phyloP scores from a whole-genome alignment of 2,797 vertebrate genomes.

The Microctenopoma stevenorrisi region DNA sequence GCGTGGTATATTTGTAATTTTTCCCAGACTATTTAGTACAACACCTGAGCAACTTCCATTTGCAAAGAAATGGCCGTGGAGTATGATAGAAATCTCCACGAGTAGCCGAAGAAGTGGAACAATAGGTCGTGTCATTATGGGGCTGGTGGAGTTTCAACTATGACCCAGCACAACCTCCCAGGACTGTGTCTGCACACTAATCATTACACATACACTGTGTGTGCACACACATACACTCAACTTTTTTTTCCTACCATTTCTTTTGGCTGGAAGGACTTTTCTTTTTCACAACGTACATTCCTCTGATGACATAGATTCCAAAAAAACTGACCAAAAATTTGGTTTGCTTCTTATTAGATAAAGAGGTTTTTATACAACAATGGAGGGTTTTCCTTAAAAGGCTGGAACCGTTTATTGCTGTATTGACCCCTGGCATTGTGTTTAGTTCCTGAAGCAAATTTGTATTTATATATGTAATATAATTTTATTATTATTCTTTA shows the following conservation, averaged over 20 bases:
- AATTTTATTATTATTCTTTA: conserved; percentile 6
- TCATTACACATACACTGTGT: conserved; percentile 42
- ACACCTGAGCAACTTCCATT: not conserved
- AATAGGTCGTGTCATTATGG: conserved; percentile 76
- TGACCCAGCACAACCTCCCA: conserved; percentile 51
- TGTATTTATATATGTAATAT: too few species aligned
- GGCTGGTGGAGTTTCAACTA: conserved; percentile 61
- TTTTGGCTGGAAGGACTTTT: conserved; percentile 1
- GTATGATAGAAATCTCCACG: not conserved
- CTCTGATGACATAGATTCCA: too few species aligned
- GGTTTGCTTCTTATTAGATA: too few species aligned
- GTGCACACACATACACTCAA: conserved; percentile 6
- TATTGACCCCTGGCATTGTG: not conserved
- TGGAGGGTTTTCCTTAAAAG: too few species aligned
- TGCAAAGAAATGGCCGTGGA: not conserved
- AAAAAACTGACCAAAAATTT: too few species aligned
- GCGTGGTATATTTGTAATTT: not conserved
- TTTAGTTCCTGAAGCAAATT: not conserved
- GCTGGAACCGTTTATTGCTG: not conserved
- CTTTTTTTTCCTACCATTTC: not conserved
- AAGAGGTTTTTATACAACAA: too few species aligned
- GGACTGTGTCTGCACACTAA: conserved; percentile 66
- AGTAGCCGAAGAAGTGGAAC: conserved; percentile 41
- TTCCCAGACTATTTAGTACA: not conserved
- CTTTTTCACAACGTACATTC: too few species aligned